Evolutionary conservation across 2,888 invertebrate species (phyloP), one percentile per base, ranked within the genome.

Genomic region (Sarcophaga rosellei): DNA sequence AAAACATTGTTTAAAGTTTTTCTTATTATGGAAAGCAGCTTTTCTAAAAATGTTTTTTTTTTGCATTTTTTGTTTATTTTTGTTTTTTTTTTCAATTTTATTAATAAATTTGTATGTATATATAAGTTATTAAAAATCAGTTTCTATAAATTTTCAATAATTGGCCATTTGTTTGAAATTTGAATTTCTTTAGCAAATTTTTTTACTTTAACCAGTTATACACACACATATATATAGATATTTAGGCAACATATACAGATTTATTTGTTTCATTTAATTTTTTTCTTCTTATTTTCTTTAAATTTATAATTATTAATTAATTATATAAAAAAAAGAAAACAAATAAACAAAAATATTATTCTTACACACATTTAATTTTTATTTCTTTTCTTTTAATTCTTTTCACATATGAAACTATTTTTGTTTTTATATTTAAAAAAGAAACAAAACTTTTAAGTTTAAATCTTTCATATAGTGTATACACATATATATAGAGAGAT

Each of bases 241-340:
- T 80, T 82, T 80, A 85, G 82, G 80, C 82, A 87, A 85, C 85
- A 85, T 83, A 85, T 85, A 85, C 78, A 86, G 78, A 81, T 73
- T 83, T 83, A 45, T 81, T 72, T 66, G 20, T 76, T 85, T 70
- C 62, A 72, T 75, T 82, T 53, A 17, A 15, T 12, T 5, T 66
- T 66, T 76, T 57, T 53, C 47, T 15, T 53, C 17, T 15, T 53
- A 15, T 17, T 53, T 53, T 53, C 53, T 53, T 59, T 76, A 66
- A 66, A 21, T 69, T 75, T 81, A 21, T 53, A 47, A 70, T 68
- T 62, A 66, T 78, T 78, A 75, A 74, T 69, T 76, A 53, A 53
- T 53, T 53, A 62, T 76, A 75, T 25, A 25, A 25, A 10, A 35
- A 35, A 35, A 35, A 35, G 6, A 86, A 82, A 86, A 83, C 45